Evolutionary conservation across 1,140 invertebrate genomes (phyloP).

Genomic region (Schlechtendalia chinensis): DNA sequence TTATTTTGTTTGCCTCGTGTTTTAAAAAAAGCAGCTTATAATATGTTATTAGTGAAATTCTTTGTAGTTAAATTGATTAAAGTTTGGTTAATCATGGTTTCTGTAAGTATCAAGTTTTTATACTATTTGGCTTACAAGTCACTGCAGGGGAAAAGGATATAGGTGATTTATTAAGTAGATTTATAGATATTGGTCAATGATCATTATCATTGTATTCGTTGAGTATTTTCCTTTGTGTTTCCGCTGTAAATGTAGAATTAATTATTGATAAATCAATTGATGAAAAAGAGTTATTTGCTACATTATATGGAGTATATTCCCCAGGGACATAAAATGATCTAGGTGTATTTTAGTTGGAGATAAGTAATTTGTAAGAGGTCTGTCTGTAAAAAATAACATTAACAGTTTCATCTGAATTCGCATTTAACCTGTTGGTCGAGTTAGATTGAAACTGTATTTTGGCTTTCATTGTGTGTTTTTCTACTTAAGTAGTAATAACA

Average conservation of each 20-base stretch:
- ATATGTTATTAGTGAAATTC: not conserved
- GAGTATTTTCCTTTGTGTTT: conserved; percentile 20
- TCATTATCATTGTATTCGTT: conserved; percentile 5
- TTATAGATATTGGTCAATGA: conserved; percentile 10
- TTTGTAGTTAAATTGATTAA: not conserved
- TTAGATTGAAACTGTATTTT: not conserved
- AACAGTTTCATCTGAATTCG: not conserved
- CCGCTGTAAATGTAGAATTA: not conserved
- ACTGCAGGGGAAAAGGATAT: not conserved
- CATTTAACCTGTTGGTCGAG: not conserved
- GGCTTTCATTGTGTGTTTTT: not conserved
- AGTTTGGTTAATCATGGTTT: too few relatives aligned
- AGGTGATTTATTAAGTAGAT: not conserved
- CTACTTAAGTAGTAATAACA: not conserved
- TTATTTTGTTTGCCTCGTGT: not conserved
- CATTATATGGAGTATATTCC: not conserved
- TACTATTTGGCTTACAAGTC: too few relatives aligned
- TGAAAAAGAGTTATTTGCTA: conserved; percentile 7
- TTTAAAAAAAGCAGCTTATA: not conserved
- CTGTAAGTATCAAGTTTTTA: too few relatives aligned
- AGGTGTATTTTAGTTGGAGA: not conserved
- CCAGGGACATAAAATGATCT: not conserved
- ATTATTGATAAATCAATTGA: conserved; percentile 8
- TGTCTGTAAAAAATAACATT: not conserved
- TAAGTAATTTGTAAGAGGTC: not conserved